Base-by-base conservation (phyloP, 2,113 vertebrate genomes). In the Stigmatopora argus region DNA sequence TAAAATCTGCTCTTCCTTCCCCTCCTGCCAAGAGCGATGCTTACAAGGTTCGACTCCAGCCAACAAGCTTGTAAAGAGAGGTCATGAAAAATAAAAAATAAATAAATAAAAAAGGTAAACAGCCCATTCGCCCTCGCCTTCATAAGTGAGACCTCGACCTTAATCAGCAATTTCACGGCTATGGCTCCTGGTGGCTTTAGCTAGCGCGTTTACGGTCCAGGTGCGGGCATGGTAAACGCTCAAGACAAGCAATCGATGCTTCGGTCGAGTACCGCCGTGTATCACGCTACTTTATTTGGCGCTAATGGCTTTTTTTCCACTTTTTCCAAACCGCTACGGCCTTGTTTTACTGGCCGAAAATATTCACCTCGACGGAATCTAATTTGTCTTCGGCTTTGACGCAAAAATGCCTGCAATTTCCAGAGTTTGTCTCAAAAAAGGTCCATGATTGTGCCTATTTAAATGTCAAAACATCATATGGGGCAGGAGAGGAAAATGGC, bases 41-140 rank as follows among this genome's bases (percentile, higher is more conserved):
- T 83, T 69, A 72, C 65, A 74, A 80, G 83, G 75, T 73, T 77
- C 12, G 17, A 15, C 35, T 7, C 12, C 38, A 26, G 84, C 65
- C 53, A 1, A 5, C 10, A 15, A 10, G 52, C 82, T 80, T 70
- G 67, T 73, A 71, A 80, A 81, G 34, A 70, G 69, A 62, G 67
- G 68, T 67, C 65, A 69, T 74, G 13, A 61, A 21, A 83, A 80
- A 80, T 31, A 82, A 88, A 62, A 88, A 67, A 66, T 62, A 83
- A 83, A 84, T 8, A 21, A 61, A 19, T 82, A 80, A 80, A 82
- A 88, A 62, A 88, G 68, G 67, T 64, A 83, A 83, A 84, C 64
- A 77, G 74, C 65, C 46, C 67, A 66, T 75, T 75, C 19, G 26
- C 23, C 23, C 7, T 35, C n/a, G 2, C 65, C 78, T 74, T 73